Evolutionary conservation across 2,797 vertebrate species (phyloP).

Genomic region (Coendou prehensilis): DNA sequence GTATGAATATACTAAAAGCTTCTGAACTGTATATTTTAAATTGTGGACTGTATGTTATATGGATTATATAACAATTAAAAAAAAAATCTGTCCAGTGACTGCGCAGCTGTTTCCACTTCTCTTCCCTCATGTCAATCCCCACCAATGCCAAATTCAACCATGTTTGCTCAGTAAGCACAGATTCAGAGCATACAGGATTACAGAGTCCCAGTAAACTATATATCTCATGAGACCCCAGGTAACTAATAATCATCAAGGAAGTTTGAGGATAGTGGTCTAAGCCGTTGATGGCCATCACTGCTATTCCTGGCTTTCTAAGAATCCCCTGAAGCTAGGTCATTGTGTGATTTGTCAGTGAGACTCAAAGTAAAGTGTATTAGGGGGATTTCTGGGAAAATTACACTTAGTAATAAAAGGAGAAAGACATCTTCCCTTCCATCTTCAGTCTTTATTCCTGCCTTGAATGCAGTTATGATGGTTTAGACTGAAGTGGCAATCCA

Average conservation of each 20-base stretch:
- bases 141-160: neutral
- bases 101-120: neutral
- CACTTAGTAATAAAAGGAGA: slow-evolving; percentile 1
- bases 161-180: slow-evolving; percentile 25
- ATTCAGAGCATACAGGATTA: neutral
- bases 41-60: neutral
- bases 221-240: neutral
- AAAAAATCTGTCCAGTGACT: neutral
- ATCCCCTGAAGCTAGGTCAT: neutral
- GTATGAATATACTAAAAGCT: slow-evolving; percentile 15
- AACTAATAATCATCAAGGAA: neutral
- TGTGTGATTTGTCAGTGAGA: slow-evolving; percentile 3
- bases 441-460: neutral
- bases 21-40: neutral
- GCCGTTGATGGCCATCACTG: neutral
- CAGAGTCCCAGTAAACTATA: neutral
- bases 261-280: neutral
- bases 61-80: neutral
- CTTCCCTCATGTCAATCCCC: neutral
- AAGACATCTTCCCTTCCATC: neutral
- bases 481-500: neutral
- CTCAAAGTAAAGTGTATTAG: neutral
- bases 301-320: neutral
- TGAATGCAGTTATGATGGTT: neutral
- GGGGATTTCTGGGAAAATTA: slow-evolving; percentile 34